phyloP scores from a whole-genome alignment of 92 coral and sea anemone species.

The Pocillopora meandrina region DNA sequence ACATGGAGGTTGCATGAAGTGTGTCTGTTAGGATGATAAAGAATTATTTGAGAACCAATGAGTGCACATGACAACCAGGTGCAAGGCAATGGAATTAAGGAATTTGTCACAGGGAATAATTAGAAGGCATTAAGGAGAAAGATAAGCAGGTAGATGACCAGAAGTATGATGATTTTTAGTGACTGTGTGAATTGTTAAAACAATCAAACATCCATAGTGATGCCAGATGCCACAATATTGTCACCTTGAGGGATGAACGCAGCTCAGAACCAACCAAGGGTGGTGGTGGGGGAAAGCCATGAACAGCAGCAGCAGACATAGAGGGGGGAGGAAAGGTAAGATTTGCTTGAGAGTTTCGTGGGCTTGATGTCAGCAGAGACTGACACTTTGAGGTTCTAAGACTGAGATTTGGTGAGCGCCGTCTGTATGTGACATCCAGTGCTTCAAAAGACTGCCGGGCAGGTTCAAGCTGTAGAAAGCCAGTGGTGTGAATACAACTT shows the following conservation, averaged over 20 bases:
- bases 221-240: not conserved
- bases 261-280: conserved; percentile 61
- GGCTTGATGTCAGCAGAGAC: conserved; percentile 66
- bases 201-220: conserved; percentile 1
- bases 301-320: conserved; percentile 38
- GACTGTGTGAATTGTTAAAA: not conserved
- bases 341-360: conserved; percentile 47
- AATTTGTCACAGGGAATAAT: not conserved
- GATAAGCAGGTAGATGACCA: not conserved
- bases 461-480: conserved; percentile 68
- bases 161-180: not conserved
- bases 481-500: conserved; percentile 12
- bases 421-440: conserved; percentile 82
- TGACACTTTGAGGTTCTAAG: conserved; percentile 73
- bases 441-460: conserved; percentile 90
- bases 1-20: too few species aligned
- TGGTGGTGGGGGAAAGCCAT: conserved; percentile 37
- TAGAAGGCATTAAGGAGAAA: not conserved
- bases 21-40: too few species aligned
- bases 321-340: conserved; percentile 36
- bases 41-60: too few species aligned
- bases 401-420: conserved; percentile 77
- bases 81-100: too few species aligned
- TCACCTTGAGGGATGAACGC: not conserved
- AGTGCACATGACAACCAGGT: too few species aligned